phyloP scores from a whole-genome alignment of 1,140 invertebrate species.

The Diprion similis region DNA sequence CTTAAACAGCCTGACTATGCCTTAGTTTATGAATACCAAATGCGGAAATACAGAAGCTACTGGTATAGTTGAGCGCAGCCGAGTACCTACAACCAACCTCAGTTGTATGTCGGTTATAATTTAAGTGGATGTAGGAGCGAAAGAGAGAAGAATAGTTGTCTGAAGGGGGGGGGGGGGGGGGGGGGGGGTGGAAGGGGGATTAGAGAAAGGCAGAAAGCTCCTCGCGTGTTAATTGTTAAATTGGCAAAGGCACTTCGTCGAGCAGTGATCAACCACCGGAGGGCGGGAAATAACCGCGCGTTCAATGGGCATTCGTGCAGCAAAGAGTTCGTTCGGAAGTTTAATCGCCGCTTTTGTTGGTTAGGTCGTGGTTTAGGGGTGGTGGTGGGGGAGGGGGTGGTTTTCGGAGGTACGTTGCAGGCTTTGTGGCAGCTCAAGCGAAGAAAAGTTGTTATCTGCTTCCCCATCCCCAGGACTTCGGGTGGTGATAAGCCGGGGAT shows the following conservation, averaged over 20 bases:
- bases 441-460: constrained; percentile 54
- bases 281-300: background rate
- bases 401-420: background rate
- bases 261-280: background rate
- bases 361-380: background rate
- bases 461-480: constrained; percentile 23
- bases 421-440: background rate
- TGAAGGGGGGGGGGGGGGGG: too few species aligned
- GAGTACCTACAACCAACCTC: too few species aligned
- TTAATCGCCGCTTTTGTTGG: constrained; percentile 47
- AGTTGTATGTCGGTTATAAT: too few species aligned
- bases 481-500: constrained; percentile 52
- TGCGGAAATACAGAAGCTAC: too few species aligned
- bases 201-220: background rate
- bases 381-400: background rate
- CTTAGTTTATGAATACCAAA: too few species aligned
- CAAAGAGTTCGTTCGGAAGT: constrained; percentile 57
- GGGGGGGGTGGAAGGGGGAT: background rate
- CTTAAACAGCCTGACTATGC: too few species aligned
- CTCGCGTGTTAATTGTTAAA: constrained; percentile 25
- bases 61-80: too few species aligned
- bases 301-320: constrained; percentile 16
- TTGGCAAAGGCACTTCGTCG: constrained; percentile 14
- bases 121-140: too few species aligned
- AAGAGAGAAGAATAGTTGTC: too few species aligned